phyloP scores from a whole-genome alignment of 2,113 vertebrate species.

The Azemiops feae region DNA sequence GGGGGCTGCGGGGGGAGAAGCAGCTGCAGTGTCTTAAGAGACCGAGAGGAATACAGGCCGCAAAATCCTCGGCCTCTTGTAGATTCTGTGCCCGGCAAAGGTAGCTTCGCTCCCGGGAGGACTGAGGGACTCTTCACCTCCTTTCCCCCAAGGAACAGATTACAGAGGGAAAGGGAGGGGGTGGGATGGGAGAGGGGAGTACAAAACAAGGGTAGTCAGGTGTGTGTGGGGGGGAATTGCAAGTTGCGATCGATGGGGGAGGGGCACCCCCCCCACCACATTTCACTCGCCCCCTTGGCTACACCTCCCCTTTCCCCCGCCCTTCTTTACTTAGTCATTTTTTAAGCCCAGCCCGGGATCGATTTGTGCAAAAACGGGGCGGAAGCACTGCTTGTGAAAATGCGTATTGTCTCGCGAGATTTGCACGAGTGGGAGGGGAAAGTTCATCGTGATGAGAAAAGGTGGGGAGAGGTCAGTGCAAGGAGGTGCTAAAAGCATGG shows the following conservation, averaged over 20 bases:
- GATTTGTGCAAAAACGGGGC: constrained; percentile 56
- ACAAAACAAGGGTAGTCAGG: not conserved
- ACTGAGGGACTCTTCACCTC: constrained; percentile 6
- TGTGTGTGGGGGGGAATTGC: constrained; percentile 16
- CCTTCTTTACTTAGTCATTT: constrained; percentile 60
- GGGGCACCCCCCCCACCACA: constrained; percentile 38
- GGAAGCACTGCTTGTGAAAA: constrained; percentile 68
- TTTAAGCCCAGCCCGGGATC: constrained; percentile 70
- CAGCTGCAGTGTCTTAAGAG: constrained; percentile 53
- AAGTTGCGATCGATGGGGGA: constrained; percentile 27
- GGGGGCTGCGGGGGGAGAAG: constrained; percentile 4
- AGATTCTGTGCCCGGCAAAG: constrained; percentile 50
- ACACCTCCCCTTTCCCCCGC: constrained; percentile 57
- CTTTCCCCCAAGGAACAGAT: constrained; percentile 11
- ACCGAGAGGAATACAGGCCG: constrained; percentile 55
- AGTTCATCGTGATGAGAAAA: constrained; percentile 4
- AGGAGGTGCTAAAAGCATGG: constrained; percentile 2
- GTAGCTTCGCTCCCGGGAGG: constrained; percentile 26
- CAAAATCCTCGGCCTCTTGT: constrained; percentile 68
- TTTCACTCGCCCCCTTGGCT: constrained; percentile 55
- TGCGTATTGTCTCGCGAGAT: constrained; percentile 72
- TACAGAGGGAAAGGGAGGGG: constrained; percentile 43
- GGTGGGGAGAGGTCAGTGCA: constrained; percentile 14
- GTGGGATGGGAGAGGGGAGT: not conserved
- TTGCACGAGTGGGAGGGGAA: constrained; percentile 63